phyloP scores from a whole-genome alignment of 1,140 invertebrate species.

The Anadara kagoshimensis region DNA sequence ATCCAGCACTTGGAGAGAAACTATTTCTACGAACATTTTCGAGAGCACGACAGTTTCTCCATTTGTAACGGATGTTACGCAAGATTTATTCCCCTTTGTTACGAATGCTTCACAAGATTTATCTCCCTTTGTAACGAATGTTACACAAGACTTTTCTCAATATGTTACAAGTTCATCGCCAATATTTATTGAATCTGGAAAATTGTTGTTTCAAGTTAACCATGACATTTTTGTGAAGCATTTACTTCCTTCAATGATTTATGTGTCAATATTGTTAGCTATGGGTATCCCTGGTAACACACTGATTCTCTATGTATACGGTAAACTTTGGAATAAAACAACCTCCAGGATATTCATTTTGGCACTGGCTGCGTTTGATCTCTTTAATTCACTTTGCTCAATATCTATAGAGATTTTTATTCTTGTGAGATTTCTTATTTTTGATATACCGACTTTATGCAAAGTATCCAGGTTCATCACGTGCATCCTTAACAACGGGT shows the following conservation, averaged over 20 bases:
- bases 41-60: too few species aligned
- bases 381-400: constrained; percentile 28
- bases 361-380: constrained; percentile 31
- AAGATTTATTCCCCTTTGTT: neutral
- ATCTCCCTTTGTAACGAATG: neutral
- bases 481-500: constrained; percentile 26
- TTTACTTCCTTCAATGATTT: constrained; percentile 26
- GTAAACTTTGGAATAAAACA: constrained; percentile 26
- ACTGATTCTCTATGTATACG: constrained; percentile 36
- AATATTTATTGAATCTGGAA: too few species aligned
- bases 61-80: neutral
- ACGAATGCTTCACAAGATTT: neutral
- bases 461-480: constrained; percentile 38
- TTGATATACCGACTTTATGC: constrained; percentile 36
- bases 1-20: too few species aligned
- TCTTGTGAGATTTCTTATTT: constrained; percentile 21
- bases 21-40: too few species aligned
- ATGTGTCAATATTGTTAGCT: constrained; percentile 31
- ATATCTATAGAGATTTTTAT: constrained; percentile 26
- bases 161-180: neutral
- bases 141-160: neutral
- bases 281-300: constrained; percentile 35
- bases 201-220: too few species aligned
- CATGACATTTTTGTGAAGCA: neutral
- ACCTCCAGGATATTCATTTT: constrained; percentile 38